Conservation (phyloP, 2,888 invertebrate species). For the Apoderus coryli region DNA sequence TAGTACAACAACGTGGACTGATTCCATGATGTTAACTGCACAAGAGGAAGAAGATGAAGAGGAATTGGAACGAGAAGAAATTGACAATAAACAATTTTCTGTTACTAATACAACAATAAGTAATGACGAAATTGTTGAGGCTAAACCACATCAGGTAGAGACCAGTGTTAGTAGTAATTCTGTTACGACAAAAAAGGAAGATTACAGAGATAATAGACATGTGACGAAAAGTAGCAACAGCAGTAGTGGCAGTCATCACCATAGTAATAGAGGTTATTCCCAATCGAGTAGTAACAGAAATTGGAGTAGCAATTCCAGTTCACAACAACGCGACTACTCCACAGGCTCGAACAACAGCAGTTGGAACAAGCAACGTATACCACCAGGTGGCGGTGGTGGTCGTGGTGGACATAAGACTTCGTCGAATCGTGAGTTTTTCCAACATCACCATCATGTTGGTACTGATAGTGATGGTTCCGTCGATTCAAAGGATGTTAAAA, state of each 20-base stretch:
- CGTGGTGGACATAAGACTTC: too few species aligned
- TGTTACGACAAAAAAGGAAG: slow-evolving; percentile 12
- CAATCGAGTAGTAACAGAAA: slow-evolving; percentile 20
- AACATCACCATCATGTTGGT: slow-evolving; percentile 37
- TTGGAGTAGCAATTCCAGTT: slow-evolving; percentile 18
- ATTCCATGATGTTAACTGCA: slow-evolving; percentile 17
- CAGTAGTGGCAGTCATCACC: slow-evolving; percentile 28
- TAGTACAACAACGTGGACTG: slow-evolving; percentile 33
- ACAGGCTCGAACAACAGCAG: slow-evolving; percentile 7
- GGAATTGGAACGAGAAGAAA: slow-evolving; percentile 8
- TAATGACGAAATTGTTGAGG: too few species aligned
- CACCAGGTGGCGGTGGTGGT: too few species aligned
- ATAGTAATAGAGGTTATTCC: slow-evolving; percentile 18
- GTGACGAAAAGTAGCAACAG: slow-evolving; percentile 23
- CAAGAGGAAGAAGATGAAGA: slow-evolving; percentile 10
- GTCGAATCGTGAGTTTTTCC: slow-evolving; percentile 15
- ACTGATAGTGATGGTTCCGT: slow-evolving; percentile 66
- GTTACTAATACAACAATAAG: too few species aligned
- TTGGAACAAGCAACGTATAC: slow-evolving; percentile 7
- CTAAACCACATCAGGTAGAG: too few species aligned
- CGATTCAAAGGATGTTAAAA: slow-evolving; percentile 39
- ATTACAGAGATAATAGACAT: slow-evolving; percentile 9
- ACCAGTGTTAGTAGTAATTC: too few species aligned
- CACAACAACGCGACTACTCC: slow-evolving; percentile 20
- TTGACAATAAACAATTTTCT: slow-evolving; percentile 9